Percentiles rank a stretch among this genome's conserved stretches.
These are phyloP conservation scores for Nipponacmea schrenckii DNA, from an alignment of 2,888 invertebrate species.

Conservation along the genomic window DNA sequence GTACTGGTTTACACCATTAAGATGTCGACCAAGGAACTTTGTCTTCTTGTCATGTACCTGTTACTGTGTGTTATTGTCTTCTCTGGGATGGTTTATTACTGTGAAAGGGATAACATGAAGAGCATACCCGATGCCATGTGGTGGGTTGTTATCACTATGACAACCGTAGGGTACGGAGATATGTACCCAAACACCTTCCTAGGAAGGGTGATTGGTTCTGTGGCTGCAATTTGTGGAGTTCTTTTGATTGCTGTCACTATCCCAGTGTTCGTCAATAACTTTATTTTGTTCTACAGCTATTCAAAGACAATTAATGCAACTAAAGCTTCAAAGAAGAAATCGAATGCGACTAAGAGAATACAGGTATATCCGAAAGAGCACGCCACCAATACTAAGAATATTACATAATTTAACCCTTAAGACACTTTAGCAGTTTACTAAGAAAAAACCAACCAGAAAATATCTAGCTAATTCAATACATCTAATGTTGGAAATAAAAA, in stretches of 20 bases:
- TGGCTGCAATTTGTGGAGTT: conserved; percentile 52
- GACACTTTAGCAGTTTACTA: no score
- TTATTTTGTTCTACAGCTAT: conserved; percentile 50
- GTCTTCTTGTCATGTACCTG: conserved; percentile 51
- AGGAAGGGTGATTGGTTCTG: conserved; percentile 45
- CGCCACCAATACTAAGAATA: no score
- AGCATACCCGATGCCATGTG: conserved; percentile 56
- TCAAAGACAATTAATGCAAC: background rate
- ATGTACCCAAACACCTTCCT: conserved; percentile 41
- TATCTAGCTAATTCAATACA: no score
- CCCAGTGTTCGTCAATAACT: conserved; percentile 60
- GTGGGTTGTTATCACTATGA: conserved; percentile 61
- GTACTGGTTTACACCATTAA: conserved; percentile 53
- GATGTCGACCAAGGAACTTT: conserved; percentile 48
- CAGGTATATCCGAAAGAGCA: background rate
- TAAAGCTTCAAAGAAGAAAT: background rate
- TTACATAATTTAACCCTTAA: no score
- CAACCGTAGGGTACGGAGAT: conserved; percentile 61
- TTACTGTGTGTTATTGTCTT: conserved; percentile 52
- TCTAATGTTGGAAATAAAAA: no score
- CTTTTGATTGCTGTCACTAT: conserved; percentile 54
- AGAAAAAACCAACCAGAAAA: no score
- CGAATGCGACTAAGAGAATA: background rate
- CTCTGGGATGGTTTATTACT: conserved; percentile 51
- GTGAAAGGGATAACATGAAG: conserved; percentile 41